Conservation (phyloP, 2,797 vertebrate genomes). For the Anguilla anguilla region DNA sequence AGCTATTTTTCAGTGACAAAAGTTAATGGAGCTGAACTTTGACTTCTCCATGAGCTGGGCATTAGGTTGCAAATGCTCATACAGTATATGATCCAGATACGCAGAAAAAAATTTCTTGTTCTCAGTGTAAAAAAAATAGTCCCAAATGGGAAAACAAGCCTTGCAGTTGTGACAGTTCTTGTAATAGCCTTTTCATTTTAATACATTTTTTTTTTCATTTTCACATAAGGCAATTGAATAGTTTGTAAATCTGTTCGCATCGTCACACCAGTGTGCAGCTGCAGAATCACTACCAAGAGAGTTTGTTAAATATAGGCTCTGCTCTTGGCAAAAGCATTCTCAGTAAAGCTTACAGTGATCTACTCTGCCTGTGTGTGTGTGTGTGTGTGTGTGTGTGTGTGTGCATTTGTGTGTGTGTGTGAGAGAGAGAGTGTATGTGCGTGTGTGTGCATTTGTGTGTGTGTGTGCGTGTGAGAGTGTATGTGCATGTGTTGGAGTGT, state of each 20-base stretch:
- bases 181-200: slow-evolving; percentile 4
- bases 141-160: not conserved
- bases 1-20: not conserved
- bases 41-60: not conserved
- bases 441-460: not conserved
- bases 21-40: not conserved
- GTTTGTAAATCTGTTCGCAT: not conserved
- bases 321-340: not conserved
- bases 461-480: too few relatives aligned
- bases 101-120: not conserved
- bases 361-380: not conserved
- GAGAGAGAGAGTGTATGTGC: not conserved
- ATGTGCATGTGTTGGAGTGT: too few relatives aligned
- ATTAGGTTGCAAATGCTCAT: not conserved
- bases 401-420: not conserved
- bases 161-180: not conserved
- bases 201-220: not conserved
- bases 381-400: not conserved
- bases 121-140: not conserved
- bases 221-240: not conserved
- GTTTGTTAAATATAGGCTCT: not conserved
- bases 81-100: not conserved
- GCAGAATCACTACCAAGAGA: not conserved
- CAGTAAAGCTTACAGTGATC: not conserved
- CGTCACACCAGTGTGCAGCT: not conserved